Percentiles rank a stretch among this genome's conserved stretches.
phyloP scores from a whole-genome alignment of 92 coral and sea anemone genomes.

The Umimayanthus chanpuru region DNA sequence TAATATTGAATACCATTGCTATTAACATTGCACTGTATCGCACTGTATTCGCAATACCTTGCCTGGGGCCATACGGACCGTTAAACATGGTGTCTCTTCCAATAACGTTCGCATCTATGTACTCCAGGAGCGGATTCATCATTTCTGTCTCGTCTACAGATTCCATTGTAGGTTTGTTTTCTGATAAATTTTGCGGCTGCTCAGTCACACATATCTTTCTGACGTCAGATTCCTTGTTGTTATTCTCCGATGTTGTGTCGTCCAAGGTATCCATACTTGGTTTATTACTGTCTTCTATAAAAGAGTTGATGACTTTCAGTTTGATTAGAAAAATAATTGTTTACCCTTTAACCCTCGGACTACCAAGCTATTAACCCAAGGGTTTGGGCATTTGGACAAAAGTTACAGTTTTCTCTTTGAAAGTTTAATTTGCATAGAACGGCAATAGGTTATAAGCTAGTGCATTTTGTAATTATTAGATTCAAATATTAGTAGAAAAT shows the following conservation, averaged over 20 bases:
- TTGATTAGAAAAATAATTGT: neutral
- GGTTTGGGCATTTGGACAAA: too few relatives aligned
- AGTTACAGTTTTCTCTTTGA: too few relatives aligned
- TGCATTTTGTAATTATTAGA: too few relatives aligned
- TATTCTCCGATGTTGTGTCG: neutral
- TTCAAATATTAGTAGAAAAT: too few relatives aligned
- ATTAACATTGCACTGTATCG: too few relatives aligned
- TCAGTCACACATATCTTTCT: neutral
- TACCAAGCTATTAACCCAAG: too few relatives aligned
- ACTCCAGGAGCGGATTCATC: slow-evolving; percentile 79
- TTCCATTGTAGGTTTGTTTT: neutral
- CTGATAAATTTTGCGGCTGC: neutral
- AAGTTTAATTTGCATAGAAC: too few relatives aligned
- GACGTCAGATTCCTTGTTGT: neutral
- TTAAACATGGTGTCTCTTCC: slow-evolving; percentile 72
- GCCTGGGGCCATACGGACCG: slow-evolving; percentile 75
- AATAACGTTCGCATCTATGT: slow-evolving; percentile 68
- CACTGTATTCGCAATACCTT: slow-evolving; percentile 45
- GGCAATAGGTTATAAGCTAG: too few relatives aligned
- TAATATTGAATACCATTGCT: too few relatives aligned
- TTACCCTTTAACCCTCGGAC: too few relatives aligned
- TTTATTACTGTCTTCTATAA: neutral
- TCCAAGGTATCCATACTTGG: slow-evolving; percentile 14
- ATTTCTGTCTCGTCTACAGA: slow-evolving; percentile 6
- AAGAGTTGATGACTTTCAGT: neutral